Conservation (phyloP, 2,888 invertebrate species). For the Dromius quadrimaculatus region DNA sequence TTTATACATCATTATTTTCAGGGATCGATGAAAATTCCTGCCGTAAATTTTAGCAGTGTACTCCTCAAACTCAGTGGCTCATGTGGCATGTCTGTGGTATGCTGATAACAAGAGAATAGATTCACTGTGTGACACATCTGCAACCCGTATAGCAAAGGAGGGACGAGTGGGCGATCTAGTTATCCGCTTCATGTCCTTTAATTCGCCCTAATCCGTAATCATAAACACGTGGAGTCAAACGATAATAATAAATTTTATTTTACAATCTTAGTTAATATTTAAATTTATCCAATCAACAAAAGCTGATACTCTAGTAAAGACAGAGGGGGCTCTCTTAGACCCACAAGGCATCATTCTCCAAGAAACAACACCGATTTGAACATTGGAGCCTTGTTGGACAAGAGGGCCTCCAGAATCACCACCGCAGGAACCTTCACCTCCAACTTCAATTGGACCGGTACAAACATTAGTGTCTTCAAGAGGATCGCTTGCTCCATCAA, state of each 20-base stretch:
- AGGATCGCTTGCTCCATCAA: constrained; percentile 63
- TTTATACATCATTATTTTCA: too few relatives aligned
- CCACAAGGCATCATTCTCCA: constrained; percentile 72
- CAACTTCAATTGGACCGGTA: constrained; percentile 66
- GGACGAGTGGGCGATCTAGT: constrained; percentile 38
- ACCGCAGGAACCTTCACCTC: constrained; percentile 69
- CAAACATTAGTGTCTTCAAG: constrained; percentile 69
- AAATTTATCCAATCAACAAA: constrained; percentile 67
- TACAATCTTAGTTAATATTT: constrained; percentile 48
- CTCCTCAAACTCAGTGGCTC: background rate
- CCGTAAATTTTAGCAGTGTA: constrained; percentile 29
- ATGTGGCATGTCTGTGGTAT: constrained; percentile 42
- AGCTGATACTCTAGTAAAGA: constrained; percentile 69
- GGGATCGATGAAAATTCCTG: too few relatives aligned
- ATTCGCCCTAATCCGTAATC: background rate
- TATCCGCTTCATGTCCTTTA: constrained; percentile 41
- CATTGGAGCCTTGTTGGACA: constrained; percentile 56
- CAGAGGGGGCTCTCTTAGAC: constrained; percentile 68
- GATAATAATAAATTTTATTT: background rate
- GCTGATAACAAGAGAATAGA: constrained; percentile 41
- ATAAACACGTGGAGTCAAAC: constrained; percentile 55
- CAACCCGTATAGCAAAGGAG: background rate
- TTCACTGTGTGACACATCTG: constrained; percentile 39
- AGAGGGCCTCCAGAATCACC: constrained; percentile 73
- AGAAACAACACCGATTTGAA: constrained; percentile 70